phyloP scores from a whole-genome alignment of 2,113 vertebrate species.

The Toxotes chatareus region DNA sequence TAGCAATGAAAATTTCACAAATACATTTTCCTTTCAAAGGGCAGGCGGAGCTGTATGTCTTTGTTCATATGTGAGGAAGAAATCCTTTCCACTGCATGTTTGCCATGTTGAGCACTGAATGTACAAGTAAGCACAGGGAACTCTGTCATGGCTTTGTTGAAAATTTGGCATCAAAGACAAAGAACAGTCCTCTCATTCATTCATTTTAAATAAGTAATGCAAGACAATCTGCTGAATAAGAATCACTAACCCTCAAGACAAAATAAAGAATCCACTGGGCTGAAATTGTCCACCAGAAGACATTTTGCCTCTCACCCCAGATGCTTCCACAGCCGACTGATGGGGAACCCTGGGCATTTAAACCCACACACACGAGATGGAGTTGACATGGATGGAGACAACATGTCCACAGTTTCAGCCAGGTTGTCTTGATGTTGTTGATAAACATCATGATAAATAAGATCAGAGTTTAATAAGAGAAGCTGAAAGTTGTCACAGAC shows the following conservation, averaged over 20 bases:
- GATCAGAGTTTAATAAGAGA: no score
- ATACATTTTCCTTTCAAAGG: neutral
- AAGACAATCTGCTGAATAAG: conserved; percentile 14
- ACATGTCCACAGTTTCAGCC: neutral
- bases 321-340: neutral
- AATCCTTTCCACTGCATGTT: no score
- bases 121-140: neutral
- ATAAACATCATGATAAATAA: no score
- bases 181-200: neutral
- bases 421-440: neutral
- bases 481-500: no score
- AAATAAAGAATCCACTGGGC: neutral
- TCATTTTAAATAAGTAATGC: conserved; percentile 19
- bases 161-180: neutral
- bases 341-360: neutral
- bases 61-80: neutral
- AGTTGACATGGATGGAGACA: no score
- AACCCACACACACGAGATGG: neutral
- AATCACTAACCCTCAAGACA: neutral
- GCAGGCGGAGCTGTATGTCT: neutral
- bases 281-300: neutral
- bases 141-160: no score
- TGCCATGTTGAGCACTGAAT: no score
- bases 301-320: neutral
- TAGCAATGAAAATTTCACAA: neutral